Evolutionary conservation across 35 echinoderm and acorn worm species (phyloP), one percentile per base, ranked within the genome.

Genomic region (Stichopus chloronotus): DNA sequence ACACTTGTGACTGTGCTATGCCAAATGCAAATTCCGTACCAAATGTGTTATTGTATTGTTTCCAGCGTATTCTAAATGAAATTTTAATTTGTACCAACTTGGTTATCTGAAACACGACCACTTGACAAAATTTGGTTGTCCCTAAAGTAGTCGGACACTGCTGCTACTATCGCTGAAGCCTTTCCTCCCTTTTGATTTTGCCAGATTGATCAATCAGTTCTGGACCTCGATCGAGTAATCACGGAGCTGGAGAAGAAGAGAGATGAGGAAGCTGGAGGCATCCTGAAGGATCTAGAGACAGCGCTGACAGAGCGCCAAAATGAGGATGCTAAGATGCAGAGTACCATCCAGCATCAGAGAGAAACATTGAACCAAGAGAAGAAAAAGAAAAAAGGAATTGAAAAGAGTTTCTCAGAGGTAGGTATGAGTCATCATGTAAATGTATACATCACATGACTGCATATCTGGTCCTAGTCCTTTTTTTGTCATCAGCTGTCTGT

Each of bases 391-490:
- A 99, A 99, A 86, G 95, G 69, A 16, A 85, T 96, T 90, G 93
- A 95, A 17, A 99, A 99, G 87, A 99, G 95, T 61, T 94, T 96
- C 30, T 77, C 63, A n/a, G 97, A 99, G 92, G 97, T 99, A 69
- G 93, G 78, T n/a, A 43, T 16, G 3, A 9, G 7, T 76, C 20
- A 25, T 10, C 12, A 88, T 2, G 10, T 16, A 88, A 58, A 88
- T 16, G 1, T 16, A 5, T 55, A 88, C 57, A 21, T 13, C 22
- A 72, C 69, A 72, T 72, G 69, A 43, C 30, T 43, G 69, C 69
- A 72, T 72, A 72, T 1, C 22, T 72, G 22, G 69, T 13, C 13
- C 13, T 16, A 72, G 22, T 72, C 69, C 69, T 72, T 22, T 1
- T 4, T 22, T 72, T 16, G 69, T 72, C 4, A 3, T 43, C 30